Conservation (phyloP, 2,888 invertebrate genomes). For the Ichneumon xanthorius region DNA sequence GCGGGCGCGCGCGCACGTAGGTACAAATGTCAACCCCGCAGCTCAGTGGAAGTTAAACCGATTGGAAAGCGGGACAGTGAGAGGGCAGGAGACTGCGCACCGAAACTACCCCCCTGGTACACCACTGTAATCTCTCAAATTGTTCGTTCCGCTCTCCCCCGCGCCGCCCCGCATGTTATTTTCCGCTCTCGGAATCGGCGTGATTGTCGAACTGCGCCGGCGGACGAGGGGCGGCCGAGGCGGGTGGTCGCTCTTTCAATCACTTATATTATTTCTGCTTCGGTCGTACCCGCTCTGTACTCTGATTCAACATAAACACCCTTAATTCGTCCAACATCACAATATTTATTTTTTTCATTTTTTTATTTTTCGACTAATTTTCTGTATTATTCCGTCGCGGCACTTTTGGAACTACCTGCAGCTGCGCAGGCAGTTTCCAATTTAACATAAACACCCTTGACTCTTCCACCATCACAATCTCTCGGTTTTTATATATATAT, state of each 20-base stretch:
- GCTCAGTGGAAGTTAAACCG: conserved; percentile 72
- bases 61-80: conserved; percentile 76
- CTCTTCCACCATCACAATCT: conserved; percentile 28
- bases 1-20: background rate
- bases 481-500: background rate
- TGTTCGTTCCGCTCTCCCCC: conserved; percentile 69
- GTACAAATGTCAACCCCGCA: background rate
- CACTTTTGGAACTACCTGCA: conserved; percentile 45
- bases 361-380: conserved; percentile 8
- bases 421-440: background rate
- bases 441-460: conserved; percentile 16
- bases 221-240: background rate
- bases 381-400: conserved; percentile 27
- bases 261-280: conserved; percentile 4
- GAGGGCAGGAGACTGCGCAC: conserved; percentile 37
- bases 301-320: conserved; percentile 34
- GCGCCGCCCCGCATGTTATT: conserved; percentile 71
- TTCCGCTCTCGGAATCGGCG: conserved; percentile 63
- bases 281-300: background rate
- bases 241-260: background rate
- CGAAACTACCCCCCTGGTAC: conserved; percentile 47
- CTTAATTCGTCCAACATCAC: conserved; percentile 24
- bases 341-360: background rate
- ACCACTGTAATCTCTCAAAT: conserved; percentile 80
- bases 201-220: conserved; percentile 42